Evolutionary conservation across 2,888 invertebrate genomes (phyloP).

Genomic region (Andrena haemorrhoa): DNA sequence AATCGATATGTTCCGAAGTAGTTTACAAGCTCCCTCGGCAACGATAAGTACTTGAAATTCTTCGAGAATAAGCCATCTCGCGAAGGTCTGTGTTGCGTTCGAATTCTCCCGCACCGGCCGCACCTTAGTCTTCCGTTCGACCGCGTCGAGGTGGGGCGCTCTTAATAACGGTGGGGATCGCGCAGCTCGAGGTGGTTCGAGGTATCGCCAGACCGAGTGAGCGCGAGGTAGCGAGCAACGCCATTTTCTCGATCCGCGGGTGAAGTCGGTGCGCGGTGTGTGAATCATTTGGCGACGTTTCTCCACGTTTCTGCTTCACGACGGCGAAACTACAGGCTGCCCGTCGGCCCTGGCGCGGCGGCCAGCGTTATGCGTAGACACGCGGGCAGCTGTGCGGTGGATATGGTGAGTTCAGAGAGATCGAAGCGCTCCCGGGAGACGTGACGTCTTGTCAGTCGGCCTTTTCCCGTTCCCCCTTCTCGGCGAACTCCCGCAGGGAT

Average conservation of each 20-base stretch:
- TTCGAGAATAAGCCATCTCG: too few relatives aligned
- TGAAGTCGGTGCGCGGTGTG: conserved; percentile 60
- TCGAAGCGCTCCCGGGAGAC: conserved; percentile 69
- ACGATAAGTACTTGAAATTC: neutral
- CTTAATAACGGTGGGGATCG: conserved; percentile 20
- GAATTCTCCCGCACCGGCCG: conserved; percentile 47
- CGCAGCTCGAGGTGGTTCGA: conserved; percentile 46
- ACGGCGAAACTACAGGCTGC: conserved; percentile 38
- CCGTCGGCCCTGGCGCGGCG: conserved; percentile 27
- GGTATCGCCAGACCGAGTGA: conserved; percentile 56
- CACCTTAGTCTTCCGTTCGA: neutral
- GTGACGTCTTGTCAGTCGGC: conserved; percentile 70
- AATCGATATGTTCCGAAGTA: too few relatives aligned
- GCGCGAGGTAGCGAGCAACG: conserved; percentile 69
- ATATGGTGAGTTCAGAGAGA: conserved; percentile 76
- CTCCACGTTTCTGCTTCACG: conserved; percentile 39
- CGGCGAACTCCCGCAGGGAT: conserved; percentile 54
- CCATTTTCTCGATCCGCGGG: conserved; percentile 75
- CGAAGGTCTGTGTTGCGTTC: neutral
- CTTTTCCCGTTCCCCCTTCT: conserved; percentile 52
- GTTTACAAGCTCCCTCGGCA: neutral
- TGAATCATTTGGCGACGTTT: conserved; percentile 34
- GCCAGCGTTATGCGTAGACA: conserved; percentile 77
- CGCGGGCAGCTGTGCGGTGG: conserved; percentile 72
- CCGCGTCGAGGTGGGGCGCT: conserved; percentile 22